Base-by-base conservation (phyloP, 2,113 vertebrate species). In the Dasyornis broadbenti region DNA sequence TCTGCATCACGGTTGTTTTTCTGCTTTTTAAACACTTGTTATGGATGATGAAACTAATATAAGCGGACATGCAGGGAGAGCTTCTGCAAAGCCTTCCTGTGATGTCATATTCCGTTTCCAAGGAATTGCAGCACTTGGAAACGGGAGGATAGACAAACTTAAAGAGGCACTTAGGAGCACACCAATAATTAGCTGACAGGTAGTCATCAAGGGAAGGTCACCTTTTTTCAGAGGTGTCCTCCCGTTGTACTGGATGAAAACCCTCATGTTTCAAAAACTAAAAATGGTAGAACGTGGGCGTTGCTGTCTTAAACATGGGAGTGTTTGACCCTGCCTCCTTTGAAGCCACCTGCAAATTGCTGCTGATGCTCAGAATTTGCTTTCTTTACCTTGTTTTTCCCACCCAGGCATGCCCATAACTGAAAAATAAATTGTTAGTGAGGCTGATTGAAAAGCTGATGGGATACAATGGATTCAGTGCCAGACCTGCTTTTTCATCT, bases 21-120 rank as follows among this genome's bases (percentile, higher is more conserved):
- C 97, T 96, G 97, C 96, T 94, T 95, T 94, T 98, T 95, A 96
- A 97, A 97, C 92, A 81, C 95, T 96, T 85, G 71, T 95, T 97
- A 93, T 91, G 95, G 96, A 94, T 94, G 97, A 93, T 89, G 94
- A 97, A 91, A 54, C 96, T 97, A 95, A 98, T 96, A 83, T 40
- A 92, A 95, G 89, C 19, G 94, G 97, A 94, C 97, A 89, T 77
- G 68, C 68, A 81, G 95, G 86, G 89, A 27, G 15, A 80, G 73
- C 44, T 91, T 40, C 96, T 86, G 89, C 79, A 78, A 89, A 31
- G 26, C 50, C 42, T 59, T 63, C 92, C 94, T 91, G 77, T 97
- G 97, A 97, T 96, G 97, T 97, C 97, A 96, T 68, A 52, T n/a
- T 86, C 68, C 30, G 66, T 94, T 86, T 93, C 90, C 23, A 84